Evolutionary conservation across 2,888 invertebrate genomes (phyloP), one percentile per base, ranked within the genome.

Genomic region (Fissipunctia ypsillon): DNA sequence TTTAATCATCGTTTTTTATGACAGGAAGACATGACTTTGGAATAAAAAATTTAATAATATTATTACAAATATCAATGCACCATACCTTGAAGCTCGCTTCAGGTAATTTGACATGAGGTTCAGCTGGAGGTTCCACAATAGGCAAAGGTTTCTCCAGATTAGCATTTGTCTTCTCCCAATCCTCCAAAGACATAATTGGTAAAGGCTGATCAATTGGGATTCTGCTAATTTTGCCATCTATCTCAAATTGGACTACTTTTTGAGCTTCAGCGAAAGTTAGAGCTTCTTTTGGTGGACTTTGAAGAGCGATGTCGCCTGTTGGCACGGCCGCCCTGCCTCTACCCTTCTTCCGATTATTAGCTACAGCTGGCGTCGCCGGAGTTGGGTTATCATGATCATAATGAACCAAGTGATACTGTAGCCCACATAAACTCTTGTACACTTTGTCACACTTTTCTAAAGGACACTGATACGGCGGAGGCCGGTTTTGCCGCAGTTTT

Each of bases 381-480:
- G 97, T 97, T 22, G 98, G 97, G 90, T 98, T 98, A 88, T 98
- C 98, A 92, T 99, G 98, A 92, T 99, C 98, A 93, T 97, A 98
- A 92, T 98, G 98, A 83, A 98, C 97, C 86, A 99, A 94, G 91
- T 99, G 99, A 92, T 98, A 98, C 90, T 98, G 98, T 85, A 99
- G 96, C 1, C 99, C 99, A 82, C 98, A 98, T 81, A 98, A 97
- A 80, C 98, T 98, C 94, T 98, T 98, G 93, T 99, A 99, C 35
- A 98, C 97, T 92, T 98, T 98, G 84, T 98, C 98, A 95, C 99
- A 99, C 89, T 98, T 98, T 87, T 97, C 97, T 69, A 98, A 97
- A 14, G 99, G 99, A 90, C 99, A 99, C 88, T 97, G 97, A 94
- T 98, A 99, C 67, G 99, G 99, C 69, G 99, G 98, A 67, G 97